A percentile compares a stretch with the other conserved stretches of the same genome.
Conservation (phyloP, 2,797 vertebrate genomes). For the Mus caroli region DNA sequence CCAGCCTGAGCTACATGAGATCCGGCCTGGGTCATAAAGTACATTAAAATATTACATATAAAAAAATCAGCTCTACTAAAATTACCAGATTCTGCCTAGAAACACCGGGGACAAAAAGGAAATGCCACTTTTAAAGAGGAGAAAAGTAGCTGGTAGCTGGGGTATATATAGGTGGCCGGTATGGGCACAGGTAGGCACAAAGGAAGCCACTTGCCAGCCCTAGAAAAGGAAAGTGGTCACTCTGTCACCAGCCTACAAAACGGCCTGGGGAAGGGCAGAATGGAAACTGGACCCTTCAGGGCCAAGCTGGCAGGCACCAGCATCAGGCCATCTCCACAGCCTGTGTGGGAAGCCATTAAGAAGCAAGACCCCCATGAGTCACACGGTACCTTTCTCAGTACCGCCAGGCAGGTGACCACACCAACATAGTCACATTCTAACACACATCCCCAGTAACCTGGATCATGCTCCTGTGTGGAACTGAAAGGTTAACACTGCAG, state of each 20-base stretch:
- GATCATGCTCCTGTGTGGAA: slow-evolving; percentile 61
- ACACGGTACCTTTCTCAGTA: slow-evolving; percentile 11
- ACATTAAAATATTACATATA: not conserved
- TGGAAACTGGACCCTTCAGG: slow-evolving; percentile 1
- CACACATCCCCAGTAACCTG: slow-evolving; percentile 52
- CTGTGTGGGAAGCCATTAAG: slow-evolving; percentile 64
- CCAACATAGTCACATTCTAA: not conserved
- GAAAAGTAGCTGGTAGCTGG: not conserved
- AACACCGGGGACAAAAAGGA: slow-evolving; percentile 21
- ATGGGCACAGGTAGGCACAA: not conserved
- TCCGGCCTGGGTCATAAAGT: not conserved
- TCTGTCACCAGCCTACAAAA: slow-evolving; percentile 21
- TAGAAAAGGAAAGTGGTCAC: slow-evolving; percentile 10
- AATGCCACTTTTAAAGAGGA: not conserved
- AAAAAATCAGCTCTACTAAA: slow-evolving; percentile 53
- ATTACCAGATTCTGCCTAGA: not conserved
- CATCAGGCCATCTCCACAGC: slow-evolving; percentile 61
- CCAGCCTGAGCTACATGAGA: not conserved
- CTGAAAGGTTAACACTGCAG: slow-evolving; percentile 68
- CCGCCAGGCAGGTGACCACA: not conserved
- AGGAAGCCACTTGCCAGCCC: not conserved
- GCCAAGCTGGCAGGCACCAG: not conserved
- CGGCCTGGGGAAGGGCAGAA: not conserved
- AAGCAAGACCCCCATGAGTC: not conserved
- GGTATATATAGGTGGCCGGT: not conserved